phyloP scores from a whole-genome alignment of 2,888 invertebrate genomes.

The Poecilobothrus nobilitatus region DNA sequence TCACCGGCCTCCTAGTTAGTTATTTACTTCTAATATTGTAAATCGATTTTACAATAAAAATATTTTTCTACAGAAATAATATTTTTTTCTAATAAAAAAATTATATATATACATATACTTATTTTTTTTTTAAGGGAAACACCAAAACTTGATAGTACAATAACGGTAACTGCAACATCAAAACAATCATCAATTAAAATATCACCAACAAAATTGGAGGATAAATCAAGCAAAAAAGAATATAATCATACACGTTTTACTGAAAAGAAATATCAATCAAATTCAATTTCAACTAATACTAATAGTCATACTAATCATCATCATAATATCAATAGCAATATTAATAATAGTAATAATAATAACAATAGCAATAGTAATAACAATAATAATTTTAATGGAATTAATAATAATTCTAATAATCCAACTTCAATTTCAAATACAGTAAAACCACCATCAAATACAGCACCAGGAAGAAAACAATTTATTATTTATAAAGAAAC shows the following conservation, averaged over 20 bases:
- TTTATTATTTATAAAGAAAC: background rate
- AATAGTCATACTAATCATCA: background rate
- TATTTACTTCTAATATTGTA: too few relatives aligned
- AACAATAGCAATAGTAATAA: background rate
- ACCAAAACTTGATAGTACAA: conserved; percentile 18
- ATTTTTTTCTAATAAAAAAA: too few relatives aligned
- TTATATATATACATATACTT: too few relatives aligned
- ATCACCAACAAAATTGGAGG: conserved; percentile 11
- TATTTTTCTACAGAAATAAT: too few relatives aligned
- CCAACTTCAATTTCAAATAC: background rate
- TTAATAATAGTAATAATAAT: background rate
- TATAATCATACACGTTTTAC: conserved; percentile 7
- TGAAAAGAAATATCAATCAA: background rate
- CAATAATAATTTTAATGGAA: background rate
- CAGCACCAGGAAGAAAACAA: background rate
- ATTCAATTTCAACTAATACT: background rate
- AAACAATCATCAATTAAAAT: conserved; percentile 1
- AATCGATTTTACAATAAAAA: too few relatives aligned
- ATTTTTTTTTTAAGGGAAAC: conserved; percentile 27
- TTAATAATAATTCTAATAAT: conserved; percentile 5
- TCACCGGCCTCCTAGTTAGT: too few relatives aligned
- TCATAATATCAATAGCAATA: background rate
- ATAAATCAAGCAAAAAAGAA: conserved; percentile 8
- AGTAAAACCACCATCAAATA: background rate
- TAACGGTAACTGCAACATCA: conserved; percentile 15